Evolutionary conservation across 1,140 invertebrate species (phyloP).

Genomic region (Samia ricini): DNA sequence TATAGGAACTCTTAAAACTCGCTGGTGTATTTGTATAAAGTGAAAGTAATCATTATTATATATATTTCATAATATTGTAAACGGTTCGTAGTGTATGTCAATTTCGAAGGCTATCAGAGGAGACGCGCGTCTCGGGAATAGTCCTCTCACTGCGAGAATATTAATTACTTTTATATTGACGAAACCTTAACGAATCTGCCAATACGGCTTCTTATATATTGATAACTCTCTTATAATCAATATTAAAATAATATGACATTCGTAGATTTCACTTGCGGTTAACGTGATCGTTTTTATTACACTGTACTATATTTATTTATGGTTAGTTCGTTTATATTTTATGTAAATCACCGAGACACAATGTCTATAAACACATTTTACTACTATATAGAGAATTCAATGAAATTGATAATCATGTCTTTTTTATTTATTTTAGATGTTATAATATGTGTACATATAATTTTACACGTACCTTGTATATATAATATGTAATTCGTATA

Average conservation of each 20-base stretch:
- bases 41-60: constrained; percentile 75
- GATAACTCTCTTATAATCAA: too few relatives aligned
- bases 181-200: not conserved
- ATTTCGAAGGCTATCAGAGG: constrained; percentile 74
- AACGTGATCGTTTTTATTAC: constrained; percentile 6
- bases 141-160: constrained; percentile 16
- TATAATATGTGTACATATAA: constrained; percentile 51
- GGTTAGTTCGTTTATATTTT: constrained; percentile 23
- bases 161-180: not conserved
- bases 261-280: not conserved
- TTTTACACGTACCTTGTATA: constrained; percentile 63
- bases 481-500: constrained; percentile 46
- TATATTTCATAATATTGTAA: constrained; percentile 40
- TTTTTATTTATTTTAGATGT: constrained; percentile 70
- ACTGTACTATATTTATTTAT: constrained; percentile 18
- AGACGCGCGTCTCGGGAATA: constrained; percentile 20
- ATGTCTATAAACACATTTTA: constrained; percentile 39
- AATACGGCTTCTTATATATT: not conserved
- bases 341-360: constrained; percentile 23
- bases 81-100: constrained; percentile 69
- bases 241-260: too few relatives aligned
- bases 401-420: constrained; percentile 67
- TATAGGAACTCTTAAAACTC: constrained; percentile 80
- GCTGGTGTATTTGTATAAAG: constrained; percentile 79
- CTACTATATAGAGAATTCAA: constrained; percentile 52